Base-by-base conservation (phyloP, 2,797 vertebrate species). In the Gymnothorax reevesii region DNA sequence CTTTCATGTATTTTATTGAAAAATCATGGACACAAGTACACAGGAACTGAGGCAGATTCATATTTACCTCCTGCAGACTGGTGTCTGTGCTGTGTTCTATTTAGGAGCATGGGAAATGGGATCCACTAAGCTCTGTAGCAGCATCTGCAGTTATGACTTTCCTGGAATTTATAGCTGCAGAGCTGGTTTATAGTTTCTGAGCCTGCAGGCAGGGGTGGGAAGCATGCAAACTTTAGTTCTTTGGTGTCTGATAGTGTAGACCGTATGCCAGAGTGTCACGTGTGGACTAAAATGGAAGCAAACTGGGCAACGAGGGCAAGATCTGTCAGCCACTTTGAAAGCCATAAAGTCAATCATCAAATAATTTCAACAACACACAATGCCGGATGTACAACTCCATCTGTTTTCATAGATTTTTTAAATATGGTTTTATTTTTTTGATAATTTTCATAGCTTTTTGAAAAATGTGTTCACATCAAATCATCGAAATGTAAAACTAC, bases 101-200 rank as follows among this genome's bases (percentile, higher is more conserved):
- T 80, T 80, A 25, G 17, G 55, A 52, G 77, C 77, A 55, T 55
- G 54, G 20, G 77, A 80, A 80, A 80, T 55, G 77, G 52, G 77
- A 80, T 52, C 49, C 77, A 54, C 77, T 54, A 54, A 80, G 82
- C 55, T 60, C n/a, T 60, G 57, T 27, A 83, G 27, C 82, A 83
- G 86, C 64, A 85, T 90, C 49, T 89, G 57, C 55, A 85, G 85
- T 85, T 86, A 88, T 91, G 91, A 89, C 86, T 90, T 89, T 92
- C 85, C 82, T 87, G 85, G 84, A 87, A 90, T 92, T 93, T 91
- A 88, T 91, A 89, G 89, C 89, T 84, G 69, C 86, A 88, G 66
- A 90, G 86, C 86, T 87, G 87, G 84, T 93, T 90, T 88, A 89
- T 86, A 90, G 92, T 89, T 91, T 86, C 90, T 80, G 86, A 84